Conservation (phyloP, 2,888 invertebrate species). For the Leucophora obtusa region DNA sequence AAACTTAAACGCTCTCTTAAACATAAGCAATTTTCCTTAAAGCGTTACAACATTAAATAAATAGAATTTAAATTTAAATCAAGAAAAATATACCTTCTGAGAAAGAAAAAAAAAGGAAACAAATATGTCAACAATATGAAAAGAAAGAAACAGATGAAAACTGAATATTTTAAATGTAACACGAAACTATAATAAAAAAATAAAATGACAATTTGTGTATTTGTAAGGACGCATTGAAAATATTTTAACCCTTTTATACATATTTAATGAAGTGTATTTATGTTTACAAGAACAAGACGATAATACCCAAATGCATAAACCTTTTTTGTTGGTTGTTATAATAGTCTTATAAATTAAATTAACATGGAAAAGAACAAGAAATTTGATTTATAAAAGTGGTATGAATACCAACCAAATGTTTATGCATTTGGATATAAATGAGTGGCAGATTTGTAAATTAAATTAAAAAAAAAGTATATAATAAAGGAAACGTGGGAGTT, state of each 20-base stretch:
- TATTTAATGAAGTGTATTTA: conserved; percentile 24
- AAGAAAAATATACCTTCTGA: conserved; percentile 20
- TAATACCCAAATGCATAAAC: background rate
- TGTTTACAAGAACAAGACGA: conserved; percentile 10
- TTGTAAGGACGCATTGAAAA: background rate
- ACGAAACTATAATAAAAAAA: conserved; percentile 30
- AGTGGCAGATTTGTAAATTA: background rate
- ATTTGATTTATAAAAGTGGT: too few species aligned
- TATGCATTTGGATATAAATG: too few species aligned
- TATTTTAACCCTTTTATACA: conserved; percentile 19
- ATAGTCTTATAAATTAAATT: too few species aligned
- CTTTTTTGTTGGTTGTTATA: too few species aligned
- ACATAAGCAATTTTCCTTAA: conserved; percentile 13
- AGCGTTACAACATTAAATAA: conserved; percentile 23
- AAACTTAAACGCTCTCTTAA: conserved; percentile 3
- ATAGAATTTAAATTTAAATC: conserved; percentile 34
- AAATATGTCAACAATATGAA: background rate
- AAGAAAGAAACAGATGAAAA: background rate
- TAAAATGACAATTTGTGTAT: conserved; percentile 35
- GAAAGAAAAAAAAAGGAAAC: background rate
- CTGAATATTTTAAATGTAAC: background rate
- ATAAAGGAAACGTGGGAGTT: background rate
- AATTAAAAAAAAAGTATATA: background rate
- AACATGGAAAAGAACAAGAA: too few species aligned
- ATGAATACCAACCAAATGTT: too few species aligned